phyloP scores from a whole-genome alignment of 2,888 invertebrate genomes.

The Spisula subtruncata region DNA sequence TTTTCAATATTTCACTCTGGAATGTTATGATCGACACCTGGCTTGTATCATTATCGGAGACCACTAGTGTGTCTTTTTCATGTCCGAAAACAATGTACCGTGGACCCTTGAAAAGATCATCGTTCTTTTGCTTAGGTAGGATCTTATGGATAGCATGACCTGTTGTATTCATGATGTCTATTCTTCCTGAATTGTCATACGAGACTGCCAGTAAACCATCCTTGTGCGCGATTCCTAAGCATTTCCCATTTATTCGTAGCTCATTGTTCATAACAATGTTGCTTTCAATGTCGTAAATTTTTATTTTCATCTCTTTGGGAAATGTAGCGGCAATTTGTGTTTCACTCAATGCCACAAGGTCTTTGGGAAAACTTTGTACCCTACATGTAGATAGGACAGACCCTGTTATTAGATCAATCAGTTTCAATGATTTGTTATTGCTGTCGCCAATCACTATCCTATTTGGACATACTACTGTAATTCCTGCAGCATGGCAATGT shows the following conservation, averaged over 20 bases:
- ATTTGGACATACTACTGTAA: neutral
- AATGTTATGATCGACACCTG: neutral
- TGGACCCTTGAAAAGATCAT: neutral
- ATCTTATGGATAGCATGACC: neutral
- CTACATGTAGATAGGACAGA: neutral
- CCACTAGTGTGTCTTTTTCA: conserved; percentile 2
- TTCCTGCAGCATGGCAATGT: neutral
- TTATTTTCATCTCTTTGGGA: neutral
- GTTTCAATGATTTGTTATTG: conserved; percentile 19
- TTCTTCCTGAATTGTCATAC: conserved; percentile 6
- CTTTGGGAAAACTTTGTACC: neutral
- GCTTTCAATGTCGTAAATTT: too few species aligned
- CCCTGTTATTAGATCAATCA: neutral
- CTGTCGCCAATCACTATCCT: neutral
- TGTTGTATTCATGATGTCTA: neutral
- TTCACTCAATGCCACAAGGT: neutral
- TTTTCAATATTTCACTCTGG: neutral
- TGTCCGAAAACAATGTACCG: conserved; percentile 29
- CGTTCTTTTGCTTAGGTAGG: neutral
- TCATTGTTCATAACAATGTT: neutral
- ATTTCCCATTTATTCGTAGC: neutral
- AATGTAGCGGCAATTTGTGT: neutral
- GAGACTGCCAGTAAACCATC: neutral
- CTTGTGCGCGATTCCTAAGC: conserved; percentile 13
- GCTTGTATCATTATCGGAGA: neutral